These are phyloP conservation scores for Charaxes varanes DNA, from an alignment of 1,140 invertebrate species.

Conservation along the genomic window DNA sequence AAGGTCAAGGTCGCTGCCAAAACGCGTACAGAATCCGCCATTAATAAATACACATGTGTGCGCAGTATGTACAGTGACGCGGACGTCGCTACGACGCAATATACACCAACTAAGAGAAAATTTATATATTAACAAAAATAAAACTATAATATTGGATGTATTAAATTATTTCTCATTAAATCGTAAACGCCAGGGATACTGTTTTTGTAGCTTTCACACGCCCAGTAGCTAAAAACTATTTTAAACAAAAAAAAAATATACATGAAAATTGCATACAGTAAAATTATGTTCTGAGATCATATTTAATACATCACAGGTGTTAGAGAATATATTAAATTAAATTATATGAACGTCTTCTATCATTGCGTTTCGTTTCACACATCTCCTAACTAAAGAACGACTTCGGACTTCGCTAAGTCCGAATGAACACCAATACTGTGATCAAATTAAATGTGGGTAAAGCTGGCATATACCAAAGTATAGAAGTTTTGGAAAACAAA, in stretches of 20 bases:
- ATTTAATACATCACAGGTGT: conserved; percentile 75
- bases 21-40: conserved; percentile 5
- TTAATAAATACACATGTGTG: conserved; percentile 53
- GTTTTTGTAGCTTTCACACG: conserved; percentile 21
- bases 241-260: conserved; percentile 60
- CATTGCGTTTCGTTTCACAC: too few relatives aligned
- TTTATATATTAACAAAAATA: conserved; percentile 33
- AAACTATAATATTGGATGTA: conserved; percentile 51
- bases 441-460: background rate
- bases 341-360: conserved; percentile 28
- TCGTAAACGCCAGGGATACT: conserved; percentile 36
- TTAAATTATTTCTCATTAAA: conserved; percentile 65
- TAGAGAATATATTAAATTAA: conserved; percentile 57
- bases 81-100: conserved; percentile 4
- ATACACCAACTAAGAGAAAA: conserved; percentile 14
- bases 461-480: background rate
- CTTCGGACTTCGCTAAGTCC: conserved; percentile 10
- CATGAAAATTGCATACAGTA: conserved; percentile 67
- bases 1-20: conserved; percentile 2
- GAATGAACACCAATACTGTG: conserved; percentile 1
- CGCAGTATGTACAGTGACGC: conserved; percentile 56
- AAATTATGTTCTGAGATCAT: conserved; percentile 74
- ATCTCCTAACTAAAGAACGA: conserved; percentile 9
- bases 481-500: too few relatives aligned
- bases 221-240: conserved; percentile 47